These are phyloP conservation scores for Lepidochrysops patricia DNA, from an alignment of 2,888 invertebrate species.

Conservation along the genomic window DNA sequence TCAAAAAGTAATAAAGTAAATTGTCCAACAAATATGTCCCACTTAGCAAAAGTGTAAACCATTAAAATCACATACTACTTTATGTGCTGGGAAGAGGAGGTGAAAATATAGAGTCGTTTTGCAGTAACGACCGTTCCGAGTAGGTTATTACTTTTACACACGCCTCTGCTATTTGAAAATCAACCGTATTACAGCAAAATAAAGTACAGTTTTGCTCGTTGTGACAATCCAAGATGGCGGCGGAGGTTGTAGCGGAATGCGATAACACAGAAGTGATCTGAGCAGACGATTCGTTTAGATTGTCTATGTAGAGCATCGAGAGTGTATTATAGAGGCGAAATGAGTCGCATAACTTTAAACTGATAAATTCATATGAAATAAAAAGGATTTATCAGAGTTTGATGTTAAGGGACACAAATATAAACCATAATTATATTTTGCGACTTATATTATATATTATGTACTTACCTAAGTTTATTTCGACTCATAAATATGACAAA, in stretches of 20 bases:
- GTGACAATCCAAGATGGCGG: slow-evolving; percentile 1
- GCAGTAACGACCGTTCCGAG: not conserved
- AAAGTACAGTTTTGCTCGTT: not conserved
- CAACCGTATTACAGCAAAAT: not conserved
- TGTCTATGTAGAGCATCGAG: not conserved
- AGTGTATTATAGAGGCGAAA: too few relatives aligned
- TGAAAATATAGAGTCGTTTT: slow-evolving; percentile 9
- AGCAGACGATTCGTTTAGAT: slow-evolving; percentile 6
- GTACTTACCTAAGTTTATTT: too few relatives aligned
- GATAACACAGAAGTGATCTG: slow-evolving; percentile 9
- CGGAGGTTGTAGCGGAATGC: not conserved
- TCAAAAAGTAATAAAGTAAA: not conserved
- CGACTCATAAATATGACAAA: too few relatives aligned
- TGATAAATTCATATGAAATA: too few relatives aligned
- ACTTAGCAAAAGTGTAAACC: not conserved
- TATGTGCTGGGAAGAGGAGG: not conserved
- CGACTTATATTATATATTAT: too few relatives aligned
- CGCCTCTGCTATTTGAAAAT: not conserved
- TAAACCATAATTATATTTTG: too few relatives aligned
- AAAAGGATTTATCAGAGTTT: too few relatives aligned
- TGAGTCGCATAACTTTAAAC: too few relatives aligned
- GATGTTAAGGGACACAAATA: too few relatives aligned
- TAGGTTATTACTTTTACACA: not conserved
- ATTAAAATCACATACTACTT: not conserved
- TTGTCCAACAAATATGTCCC: not conserved